A percentile compares a stretch with the other conserved stretches of the same genome.
Evolutionary conservation across 37 sponge, comb jelly and placozoan species (phyloP).

Genomic region (Mnemiopsis leidyi): DNA sequence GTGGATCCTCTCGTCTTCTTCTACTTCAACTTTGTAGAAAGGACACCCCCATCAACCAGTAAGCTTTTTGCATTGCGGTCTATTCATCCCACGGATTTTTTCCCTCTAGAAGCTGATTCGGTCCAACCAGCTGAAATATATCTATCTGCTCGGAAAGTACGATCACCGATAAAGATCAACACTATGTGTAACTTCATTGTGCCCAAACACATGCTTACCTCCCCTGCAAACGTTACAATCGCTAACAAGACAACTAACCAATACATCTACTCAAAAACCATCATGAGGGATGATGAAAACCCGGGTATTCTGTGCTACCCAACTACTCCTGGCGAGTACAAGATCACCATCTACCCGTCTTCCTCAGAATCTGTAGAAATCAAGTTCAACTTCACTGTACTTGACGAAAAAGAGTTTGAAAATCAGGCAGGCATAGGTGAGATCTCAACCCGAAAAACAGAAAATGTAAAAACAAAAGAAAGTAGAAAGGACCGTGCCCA

Average conservation of each 20-base stretch:
- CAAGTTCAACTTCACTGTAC: conserved; percentile 18
- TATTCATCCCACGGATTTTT: not conserved
- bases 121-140: not conserved
- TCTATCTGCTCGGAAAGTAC: not conserved
- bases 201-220: not conserved
- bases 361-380: not conserved
- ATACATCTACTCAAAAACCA: conserved; percentile 10
- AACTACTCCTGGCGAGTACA: conserved; percentile 14
- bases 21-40: conserved; percentile 43
- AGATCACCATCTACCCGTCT: conserved; percentile 16
- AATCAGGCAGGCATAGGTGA: not conserved
- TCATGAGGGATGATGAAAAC: not conserved
- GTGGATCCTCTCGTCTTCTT: not conserved
- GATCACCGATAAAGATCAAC: not conserved
- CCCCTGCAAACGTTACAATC: not conserved
- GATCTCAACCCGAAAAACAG: not conserved
- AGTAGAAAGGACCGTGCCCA: not conserved
- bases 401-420: not conserved
- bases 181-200: conserved; percentile 7
- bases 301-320: conserved; percentile 15
- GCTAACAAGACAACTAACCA: not conserved
- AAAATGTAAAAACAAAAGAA: not conserved
- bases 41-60: not conserved
- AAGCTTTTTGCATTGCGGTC: conserved; percentile 10
- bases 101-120: not conserved